phyloP scores from a whole-genome alignment of 2,113 vertebrate species.

The Hippolais icterina region DNA sequence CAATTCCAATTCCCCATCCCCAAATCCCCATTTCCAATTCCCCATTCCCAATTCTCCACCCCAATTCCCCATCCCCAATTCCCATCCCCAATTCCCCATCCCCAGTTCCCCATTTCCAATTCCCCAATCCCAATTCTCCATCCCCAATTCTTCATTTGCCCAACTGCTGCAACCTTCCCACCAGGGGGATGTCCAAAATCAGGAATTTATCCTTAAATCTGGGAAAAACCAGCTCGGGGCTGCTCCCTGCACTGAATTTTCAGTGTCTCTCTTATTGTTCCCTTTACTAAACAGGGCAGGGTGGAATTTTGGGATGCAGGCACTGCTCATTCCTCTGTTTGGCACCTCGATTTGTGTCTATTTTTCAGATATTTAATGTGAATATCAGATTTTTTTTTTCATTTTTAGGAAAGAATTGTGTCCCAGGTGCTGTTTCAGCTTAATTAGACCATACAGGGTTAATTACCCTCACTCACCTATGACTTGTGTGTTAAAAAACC shows the following conservation, averaged over 20 bases:
- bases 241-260: background rate
- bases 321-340: background rate
- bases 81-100: no score
- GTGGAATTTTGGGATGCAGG: background rate
- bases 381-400: background rate
- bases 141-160: background rate
- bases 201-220: background rate
- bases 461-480: accelerated
- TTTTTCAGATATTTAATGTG: background rate
- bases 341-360: accelerated
- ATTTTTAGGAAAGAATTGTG: background rate
- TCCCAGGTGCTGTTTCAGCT: background rate
- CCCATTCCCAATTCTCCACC: background rate
- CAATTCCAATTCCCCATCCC: background rate
- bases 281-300: background rate
- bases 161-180: accelerated
- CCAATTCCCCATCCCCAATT: no score
- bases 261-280: background rate
- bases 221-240: background rate
- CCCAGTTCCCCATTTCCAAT: no score
- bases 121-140: no score
- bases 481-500: background rate
- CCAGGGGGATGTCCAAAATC: background rate
- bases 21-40: no score
- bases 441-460: background rate